Base-by-base conservation (phyloP, 2,113 vertebrate species). In the Dinomys branickii region DNA sequence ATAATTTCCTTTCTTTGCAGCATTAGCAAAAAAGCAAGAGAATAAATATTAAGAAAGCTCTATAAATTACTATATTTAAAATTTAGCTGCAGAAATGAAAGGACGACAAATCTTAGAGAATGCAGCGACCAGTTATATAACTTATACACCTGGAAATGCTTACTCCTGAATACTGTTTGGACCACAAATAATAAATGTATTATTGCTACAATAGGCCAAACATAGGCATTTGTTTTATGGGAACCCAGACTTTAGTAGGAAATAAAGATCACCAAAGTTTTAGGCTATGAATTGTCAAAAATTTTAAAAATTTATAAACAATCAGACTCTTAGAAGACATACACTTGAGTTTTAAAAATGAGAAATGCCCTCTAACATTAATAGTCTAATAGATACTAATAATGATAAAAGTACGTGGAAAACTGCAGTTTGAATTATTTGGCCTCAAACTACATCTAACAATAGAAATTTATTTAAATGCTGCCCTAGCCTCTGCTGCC, bases 381-480 rank as follows among this genome's bases (percentile, higher is more conserved):
- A 35, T 20, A 33, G 61, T 56, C 14, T 85, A 88, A 13, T 67
- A 73, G 92, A 83, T 63, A 1, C 3, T 47, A 41, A 80, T 75
- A 52, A 86, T 28, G 30, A 77, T 58, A 91, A 67, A 88, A 75
- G 7, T 71, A 1, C 38, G 13, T 17, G 28, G 7, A 47, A 89
- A 95, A 88, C 9, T 83, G 24, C 7, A 75, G 26, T 38, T 83
- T 92, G 78, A 71, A 71, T 91, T 50, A 81, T 87, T 82, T 77
- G 47, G 4, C 88, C 17, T 50, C 30, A 86, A 90, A 75, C 4
- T 85, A 12, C 61, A 71, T 67, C 22, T 88, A 95, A 78, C 65
- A 63, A 69, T 33, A 85, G 50, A 95, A 41, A 81, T 71, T 41
- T 86, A 85, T 97, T 95, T 5, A 63, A 47, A 28, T n/a, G 6